A percentile compares a stretch with the other conserved stretches of the same genome.
phyloP scores from a whole-genome alignment of 2,888 invertebrate genomes.

The Caenorhabditis imperialis region DNA sequence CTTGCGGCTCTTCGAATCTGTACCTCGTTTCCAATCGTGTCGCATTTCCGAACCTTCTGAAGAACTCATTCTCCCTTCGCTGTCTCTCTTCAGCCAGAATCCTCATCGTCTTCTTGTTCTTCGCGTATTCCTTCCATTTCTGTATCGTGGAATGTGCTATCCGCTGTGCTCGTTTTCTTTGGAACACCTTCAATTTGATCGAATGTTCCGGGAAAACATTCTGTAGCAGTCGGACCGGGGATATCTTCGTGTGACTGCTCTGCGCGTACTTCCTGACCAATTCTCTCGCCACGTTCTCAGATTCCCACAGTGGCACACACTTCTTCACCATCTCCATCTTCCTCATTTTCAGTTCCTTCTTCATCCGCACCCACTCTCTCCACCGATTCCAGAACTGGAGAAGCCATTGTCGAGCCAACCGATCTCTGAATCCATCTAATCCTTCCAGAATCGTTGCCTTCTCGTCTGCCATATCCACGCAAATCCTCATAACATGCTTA shows the following conservation, averaged over 20 bases:
- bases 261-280: constrained; percentile 12
- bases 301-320: constrained; percentile 51
- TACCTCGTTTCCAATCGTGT: constrained; percentile 12
- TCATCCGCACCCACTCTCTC: constrained; percentile 50
- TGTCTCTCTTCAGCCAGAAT: constrained; percentile 7
- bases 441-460: constrained; percentile 17
- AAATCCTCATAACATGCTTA: constrained; percentile 12
- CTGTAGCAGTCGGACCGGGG: background rate
- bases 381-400: constrained; percentile 66
- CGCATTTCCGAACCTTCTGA: constrained; percentile 13
- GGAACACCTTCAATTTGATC: constrained; percentile 11
- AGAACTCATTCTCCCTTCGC: constrained; percentile 27
- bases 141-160: constrained; percentile 13
- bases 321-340: constrained; percentile 19
- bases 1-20: constrained; percentile 35
- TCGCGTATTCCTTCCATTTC: constrained; percentile 22
- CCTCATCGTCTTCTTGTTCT: background rate
- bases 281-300: constrained; percentile 12
- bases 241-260: constrained; percentile 6
- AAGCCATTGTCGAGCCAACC: constrained; percentile 54
- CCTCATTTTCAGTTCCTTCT: constrained; percentile 21
- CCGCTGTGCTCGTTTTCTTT: constrained; percentile 22
- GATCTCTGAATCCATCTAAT: constrained; percentile 23
- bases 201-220: constrained; percentile 1
- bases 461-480: constrained; percentile 31